A percentile compares a stretch with the other conserved stretches of the same genome.
These are phyloP conservation scores for Ceratosolen fusciceps DNA, from an alignment of 1,140 invertebrate genomes.

Conservation along the genomic window DNA sequence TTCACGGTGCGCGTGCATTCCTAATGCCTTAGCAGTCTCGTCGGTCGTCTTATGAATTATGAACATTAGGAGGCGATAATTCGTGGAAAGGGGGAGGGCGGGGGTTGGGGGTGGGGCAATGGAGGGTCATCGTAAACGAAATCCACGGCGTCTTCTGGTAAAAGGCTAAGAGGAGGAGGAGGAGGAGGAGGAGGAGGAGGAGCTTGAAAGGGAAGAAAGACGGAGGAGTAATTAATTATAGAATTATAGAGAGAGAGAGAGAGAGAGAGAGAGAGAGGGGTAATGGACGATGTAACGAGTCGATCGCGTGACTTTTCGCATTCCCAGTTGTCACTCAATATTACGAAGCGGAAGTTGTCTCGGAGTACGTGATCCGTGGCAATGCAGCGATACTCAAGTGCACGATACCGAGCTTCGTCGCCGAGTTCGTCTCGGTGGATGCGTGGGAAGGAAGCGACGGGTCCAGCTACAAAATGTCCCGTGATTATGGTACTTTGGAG, in stretches of 20 bases:
- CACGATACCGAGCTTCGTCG: constrained; percentile 92
- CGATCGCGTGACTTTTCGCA: constrained; percentile 49
- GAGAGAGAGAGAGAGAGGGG: background rate
- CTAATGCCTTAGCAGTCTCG: background rate
- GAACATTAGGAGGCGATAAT: background rate
- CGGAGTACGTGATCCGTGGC: constrained; percentile 92
- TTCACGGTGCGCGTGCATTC: background rate
- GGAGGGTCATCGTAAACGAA: background rate
- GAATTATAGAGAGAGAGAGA: no score
- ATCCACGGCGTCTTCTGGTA: constrained; percentile 33
- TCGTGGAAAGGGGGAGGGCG: no score
- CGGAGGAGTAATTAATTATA: background rate
- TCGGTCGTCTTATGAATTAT: constrained; percentile 39
- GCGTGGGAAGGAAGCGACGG: constrained; percentile 88
- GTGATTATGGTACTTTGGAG: constrained; percentile 71
- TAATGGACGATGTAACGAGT: background rate
- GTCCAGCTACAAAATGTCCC: constrained; percentile 75
- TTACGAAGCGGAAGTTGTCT: constrained; percentile 92
- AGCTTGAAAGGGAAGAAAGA: background rate
- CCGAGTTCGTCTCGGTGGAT: constrained; percentile 91
- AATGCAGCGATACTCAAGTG: constrained; percentile 94
- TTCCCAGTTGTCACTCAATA: constrained; percentile 87
- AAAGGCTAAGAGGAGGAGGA: background rate
- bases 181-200: background rate
- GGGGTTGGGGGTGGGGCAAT: no score